A percentile compares a stretch with the other conserved stretches of the same genome.
Conservation (phyloP, 2,797 vertebrate species). For the Benthosema pterotum region DNA sequence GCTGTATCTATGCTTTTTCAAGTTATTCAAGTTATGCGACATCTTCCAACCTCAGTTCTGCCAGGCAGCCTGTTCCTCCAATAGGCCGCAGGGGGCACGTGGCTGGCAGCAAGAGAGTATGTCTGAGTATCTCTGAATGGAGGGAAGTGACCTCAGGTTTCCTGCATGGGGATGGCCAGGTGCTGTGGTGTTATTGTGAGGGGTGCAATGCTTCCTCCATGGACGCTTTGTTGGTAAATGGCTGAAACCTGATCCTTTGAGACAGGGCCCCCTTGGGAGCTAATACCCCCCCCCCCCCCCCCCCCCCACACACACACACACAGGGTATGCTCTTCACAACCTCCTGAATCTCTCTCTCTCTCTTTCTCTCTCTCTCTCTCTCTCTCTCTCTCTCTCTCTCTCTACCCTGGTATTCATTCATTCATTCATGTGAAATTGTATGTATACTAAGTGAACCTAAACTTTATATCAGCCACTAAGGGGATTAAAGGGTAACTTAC, state of each 20-base stretch:
- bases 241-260: slow-evolving; percentile 70
- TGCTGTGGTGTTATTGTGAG: slow-evolving; percentile 72
- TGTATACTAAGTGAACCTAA: slow-evolving; percentile 45
- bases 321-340: slow-evolving; percentile 12
- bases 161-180: slow-evolving; percentile 75
- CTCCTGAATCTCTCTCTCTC: slow-evolving; percentile 7
- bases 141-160: slow-evolving; percentile 80
- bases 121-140: slow-evolving; percentile 67
- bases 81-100: slow-evolving; percentile 52
- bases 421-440: slow-evolving; percentile 28
- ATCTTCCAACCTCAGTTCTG: slow-evolving; percentile 4
- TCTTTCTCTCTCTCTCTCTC: slow-evolving; percentile 13
- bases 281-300: slow-evolving; percentile 20
- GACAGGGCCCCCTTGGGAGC: slow-evolving; percentile 61
- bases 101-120: slow-evolving; percentile 60
- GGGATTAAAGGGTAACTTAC: slow-evolving; percentile 54
- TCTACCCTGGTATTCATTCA: slow-evolving; percentile 12
- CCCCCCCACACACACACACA: no score
- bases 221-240: slow-evolving; percentile 72
- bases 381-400: slow-evolving; percentile 10
- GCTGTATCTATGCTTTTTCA: not conserved
- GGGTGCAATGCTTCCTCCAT: slow-evolving; percentile 69
- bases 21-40: not conserved
- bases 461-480: slow-evolving; percentile 50
- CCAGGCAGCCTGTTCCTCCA: slow-evolving; percentile 21